Evolutionary conservation across 2,888 invertebrate genomes (phyloP), one percentile per base, ranked within the genome.

Genomic region (Disparrhopalites patrizii): DNA sequence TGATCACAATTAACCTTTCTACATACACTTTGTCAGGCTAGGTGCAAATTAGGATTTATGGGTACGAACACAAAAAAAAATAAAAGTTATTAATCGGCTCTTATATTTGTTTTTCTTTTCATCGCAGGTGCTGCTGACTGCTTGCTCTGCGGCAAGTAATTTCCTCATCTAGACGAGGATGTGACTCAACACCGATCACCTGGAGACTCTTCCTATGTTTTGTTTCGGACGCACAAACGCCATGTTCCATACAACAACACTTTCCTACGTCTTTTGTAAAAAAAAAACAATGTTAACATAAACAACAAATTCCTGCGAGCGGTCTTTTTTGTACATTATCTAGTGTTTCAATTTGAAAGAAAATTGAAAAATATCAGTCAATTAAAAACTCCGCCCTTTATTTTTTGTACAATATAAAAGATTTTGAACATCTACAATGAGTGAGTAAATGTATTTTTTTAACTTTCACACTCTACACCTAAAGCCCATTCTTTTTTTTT

Each of bases 71-170:
- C 36, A 10, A 36, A 36, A 36, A 36, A 8, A 10, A 36, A 36
- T 10, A n/a, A n/a, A n/a, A 18, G 47, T n/a, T 20, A 3, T 27
- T 20, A 50, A 50, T 50, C 27, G 13, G 20, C 7, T 43, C 10
- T 50, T 7, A 3, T 20, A 8, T 50, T 4, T 50, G 3, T 25
- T 50, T 57, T 20, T 36, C 38, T 15, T 56, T 36, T 40, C 7
- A 8, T 18, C 23, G 30, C 38, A 65, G 64, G 64, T 36, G 64
- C 64, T 28, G 64, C 64, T 57, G 64, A 65, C 51, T 65, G 64
- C 33, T 38, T 65, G 5, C 33, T 65, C 18, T 65, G 64, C 51
- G 60, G 40, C 28, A 47, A 47, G 13, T 47, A 61, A 23, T 47
- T 30, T 57, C 23, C 8, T 3, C 47, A 47, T 10, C 18, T 10